phyloP scores from a whole-genome alignment of 1,140 invertebrate genomes.

The Aphelenchoides besseyi region DNA sequence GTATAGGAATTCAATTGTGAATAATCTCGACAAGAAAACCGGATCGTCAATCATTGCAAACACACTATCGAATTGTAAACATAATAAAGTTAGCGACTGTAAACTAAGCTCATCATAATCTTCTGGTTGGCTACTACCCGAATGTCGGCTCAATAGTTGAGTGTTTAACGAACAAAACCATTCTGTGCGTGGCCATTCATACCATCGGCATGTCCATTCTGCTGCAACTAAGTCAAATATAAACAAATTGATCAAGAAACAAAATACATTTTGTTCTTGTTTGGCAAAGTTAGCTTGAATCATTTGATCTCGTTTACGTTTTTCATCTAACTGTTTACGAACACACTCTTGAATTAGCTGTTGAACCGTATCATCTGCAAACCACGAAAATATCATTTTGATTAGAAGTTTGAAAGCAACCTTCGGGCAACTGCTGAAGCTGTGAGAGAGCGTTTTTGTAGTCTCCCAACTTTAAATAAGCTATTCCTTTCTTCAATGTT shows the following conservation, averaged over 20 bases:
- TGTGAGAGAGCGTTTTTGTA: constrained; percentile 31
- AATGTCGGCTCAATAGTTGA: not conserved
- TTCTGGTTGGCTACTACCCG: too few relatives aligned
- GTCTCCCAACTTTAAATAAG: constrained; percentile 33
- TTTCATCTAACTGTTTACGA: constrained; percentile 29
- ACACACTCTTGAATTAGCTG: constrained; percentile 28
- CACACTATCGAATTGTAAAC: not conserved
- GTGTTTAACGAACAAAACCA: not conserved
- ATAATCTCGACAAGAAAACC: too few relatives aligned
- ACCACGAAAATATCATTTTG: constrained; percentile 9
- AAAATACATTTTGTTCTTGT: constrained; percentile 1
- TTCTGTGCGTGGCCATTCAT: constrained; percentile 10
- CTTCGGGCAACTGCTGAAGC: constrained; percentile 26
- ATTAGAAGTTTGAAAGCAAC: constrained; percentile 23
- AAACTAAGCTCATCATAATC: too few relatives aligned
- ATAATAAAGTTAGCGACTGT: too few relatives aligned
- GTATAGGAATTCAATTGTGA: not conserved
- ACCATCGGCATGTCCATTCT: constrained; percentile 2
- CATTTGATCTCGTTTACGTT: constrained; percentile 19
- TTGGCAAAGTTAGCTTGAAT: constrained; percentile 45
- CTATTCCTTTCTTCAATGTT: constrained; percentile 29
- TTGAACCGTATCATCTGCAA: constrained; percentile 29
- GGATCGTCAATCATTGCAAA: not conserved
- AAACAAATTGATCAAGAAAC: constrained; percentile 6
- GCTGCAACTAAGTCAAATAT: not conserved